These are phyloP conservation scores for Micrasema minimum DNA, from an alignment of 1,140 invertebrate species.

Conservation along the genomic window DNA sequence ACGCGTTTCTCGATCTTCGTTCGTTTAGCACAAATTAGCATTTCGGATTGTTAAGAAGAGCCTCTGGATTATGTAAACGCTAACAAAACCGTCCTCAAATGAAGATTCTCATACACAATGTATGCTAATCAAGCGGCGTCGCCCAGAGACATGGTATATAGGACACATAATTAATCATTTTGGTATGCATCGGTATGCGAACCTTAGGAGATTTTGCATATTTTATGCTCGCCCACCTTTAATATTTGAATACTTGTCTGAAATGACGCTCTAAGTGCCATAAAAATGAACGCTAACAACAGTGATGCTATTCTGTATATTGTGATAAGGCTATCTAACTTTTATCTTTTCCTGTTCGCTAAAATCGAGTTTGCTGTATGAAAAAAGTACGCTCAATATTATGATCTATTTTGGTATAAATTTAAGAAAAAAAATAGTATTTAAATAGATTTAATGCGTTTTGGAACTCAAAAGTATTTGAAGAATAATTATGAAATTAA, in stretches of 20 bases:
- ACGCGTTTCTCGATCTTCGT: background rate
- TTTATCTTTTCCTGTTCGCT: background rate
- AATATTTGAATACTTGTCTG: background rate
- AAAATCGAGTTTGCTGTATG: background rate
- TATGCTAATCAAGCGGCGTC: background rate
- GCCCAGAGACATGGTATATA: background rate
- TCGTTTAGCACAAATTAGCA: background rate
- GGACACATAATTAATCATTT: conserved; percentile 13
- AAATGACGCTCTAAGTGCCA: background rate
- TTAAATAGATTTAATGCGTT: too few relatives aligned
- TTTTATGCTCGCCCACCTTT: background rate
- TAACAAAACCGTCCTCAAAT: conserved; percentile 2
- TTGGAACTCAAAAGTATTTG: too few relatives aligned
- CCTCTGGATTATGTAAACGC: conserved; percentile 12
- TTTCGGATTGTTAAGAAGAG: conserved; percentile 13
- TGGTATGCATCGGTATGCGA: background rate
- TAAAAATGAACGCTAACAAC: background rate
- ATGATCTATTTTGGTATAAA: background rate
- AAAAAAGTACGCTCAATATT: too few relatives aligned
- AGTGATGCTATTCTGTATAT: background rate
- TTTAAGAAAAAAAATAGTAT: background rate
- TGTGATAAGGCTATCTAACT: background rate
- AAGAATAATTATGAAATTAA: too few relatives aligned
- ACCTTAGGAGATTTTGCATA: background rate
- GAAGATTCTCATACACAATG: background rate